A percentile compares a stretch with the other conserved stretches of the same genome.
Evolutionary conservation across 2,888 invertebrate species (phyloP).

Genomic region (Polydrusus cervinus): DNA sequence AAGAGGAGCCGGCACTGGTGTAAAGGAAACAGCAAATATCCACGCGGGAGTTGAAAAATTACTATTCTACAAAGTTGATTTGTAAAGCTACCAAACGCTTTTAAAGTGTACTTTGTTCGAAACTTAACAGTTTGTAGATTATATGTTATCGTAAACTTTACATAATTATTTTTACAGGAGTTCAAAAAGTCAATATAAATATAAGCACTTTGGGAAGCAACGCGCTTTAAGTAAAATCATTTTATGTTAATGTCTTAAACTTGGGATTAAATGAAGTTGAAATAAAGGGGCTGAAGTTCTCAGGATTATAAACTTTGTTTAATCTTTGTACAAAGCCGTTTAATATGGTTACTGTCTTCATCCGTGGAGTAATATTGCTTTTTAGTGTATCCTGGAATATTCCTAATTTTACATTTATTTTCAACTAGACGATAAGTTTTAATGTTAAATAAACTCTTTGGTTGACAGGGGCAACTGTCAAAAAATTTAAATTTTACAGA

Average conservation of each 20-base stretch:
- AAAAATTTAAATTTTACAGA: no score
- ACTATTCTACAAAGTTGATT: no score
- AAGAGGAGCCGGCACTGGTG: no score
- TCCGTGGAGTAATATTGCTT: slow-evolving; percentile 17
- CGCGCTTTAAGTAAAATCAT: slow-evolving; percentile 1
- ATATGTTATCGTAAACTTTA: no score
- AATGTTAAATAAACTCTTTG: background rate
- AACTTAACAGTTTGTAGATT: no score
- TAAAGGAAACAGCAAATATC: no score
- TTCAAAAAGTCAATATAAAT: no score
- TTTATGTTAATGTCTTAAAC: slow-evolving; percentile 7
- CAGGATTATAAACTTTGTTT: slow-evolving; percentile 24
- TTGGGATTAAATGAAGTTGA: slow-evolving; percentile 19
- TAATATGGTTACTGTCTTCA: slow-evolving; percentile 13
- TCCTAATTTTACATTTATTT: background rate
- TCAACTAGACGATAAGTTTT: background rate
- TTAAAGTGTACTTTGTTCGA: no score
- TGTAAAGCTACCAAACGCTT: no score
- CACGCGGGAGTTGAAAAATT: no score
- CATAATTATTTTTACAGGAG: no score
- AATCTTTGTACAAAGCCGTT: slow-evolving; percentile 16
- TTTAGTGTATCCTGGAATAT: slow-evolving; percentile 10
- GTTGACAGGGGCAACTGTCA: no score
- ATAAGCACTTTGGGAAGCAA: background rate
- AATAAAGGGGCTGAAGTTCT: slow-evolving; percentile 15